Percentiles rank a stretch among this genome's conserved stretches.
Conservation (phyloP, 2,113 vertebrate species). For the Callipepla californica region DNA sequence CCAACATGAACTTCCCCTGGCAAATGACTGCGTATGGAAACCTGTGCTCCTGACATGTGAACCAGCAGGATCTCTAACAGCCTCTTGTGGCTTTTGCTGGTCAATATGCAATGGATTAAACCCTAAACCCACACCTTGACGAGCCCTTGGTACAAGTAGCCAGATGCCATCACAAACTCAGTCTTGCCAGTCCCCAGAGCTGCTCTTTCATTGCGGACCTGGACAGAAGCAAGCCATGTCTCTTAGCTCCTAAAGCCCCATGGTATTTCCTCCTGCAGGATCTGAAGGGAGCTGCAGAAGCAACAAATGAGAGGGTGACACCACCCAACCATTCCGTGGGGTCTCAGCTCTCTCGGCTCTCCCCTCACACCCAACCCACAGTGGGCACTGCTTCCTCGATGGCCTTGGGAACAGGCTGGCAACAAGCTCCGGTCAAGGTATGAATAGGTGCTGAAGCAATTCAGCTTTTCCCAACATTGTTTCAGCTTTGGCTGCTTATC, state of each 20-base stretch:
- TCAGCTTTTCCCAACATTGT: conserved; percentile 62
- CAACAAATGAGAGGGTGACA: conserved; percentile 43
- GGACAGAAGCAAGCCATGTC: conserved; percentile 12
- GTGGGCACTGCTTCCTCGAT: not conserved
- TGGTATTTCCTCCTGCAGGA: not conserved
- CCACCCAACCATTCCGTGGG: no score
- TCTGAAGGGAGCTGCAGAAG: not conserved
- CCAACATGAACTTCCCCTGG: no score
- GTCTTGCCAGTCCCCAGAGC: not conserved
- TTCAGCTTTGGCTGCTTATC: not conserved
- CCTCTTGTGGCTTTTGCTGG: not conserved
- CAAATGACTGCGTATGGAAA: not conserved
- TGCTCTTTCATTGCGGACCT: not conserved
- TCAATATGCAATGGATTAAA: not conserved
- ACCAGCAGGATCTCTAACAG: rapidly evolving
- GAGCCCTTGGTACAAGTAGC: rapidly evolving
- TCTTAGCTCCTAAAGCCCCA: conserved; percentile 34
- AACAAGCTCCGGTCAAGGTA: not conserved
- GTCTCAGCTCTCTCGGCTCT: not conserved
- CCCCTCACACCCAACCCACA: not conserved
- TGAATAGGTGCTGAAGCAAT: conserved; percentile 2
- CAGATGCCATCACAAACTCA: not conserved
- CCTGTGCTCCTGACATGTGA: rapidly evolving
- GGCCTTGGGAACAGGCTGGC: not conserved
- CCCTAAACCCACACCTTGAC: rapidly evolving